A percentile compares a stretch with the other conserved stretches of the same genome.
Conservation (phyloP, 2,888 invertebrate genomes). For the Notocelia uddmanniana region DNA sequence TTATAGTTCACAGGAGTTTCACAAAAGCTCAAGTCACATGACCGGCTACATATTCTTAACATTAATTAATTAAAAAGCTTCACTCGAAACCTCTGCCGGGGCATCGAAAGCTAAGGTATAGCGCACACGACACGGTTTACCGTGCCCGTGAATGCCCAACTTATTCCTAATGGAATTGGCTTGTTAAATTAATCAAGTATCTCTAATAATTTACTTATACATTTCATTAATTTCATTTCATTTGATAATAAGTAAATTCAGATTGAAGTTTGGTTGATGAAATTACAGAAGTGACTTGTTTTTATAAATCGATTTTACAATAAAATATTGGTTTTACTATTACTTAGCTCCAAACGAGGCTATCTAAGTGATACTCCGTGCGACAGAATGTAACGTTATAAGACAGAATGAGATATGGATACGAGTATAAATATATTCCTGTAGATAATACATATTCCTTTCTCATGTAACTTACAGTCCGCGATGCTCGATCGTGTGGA, state of each 20-base stretch:
- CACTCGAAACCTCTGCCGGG: slow-evolving; percentile 13
- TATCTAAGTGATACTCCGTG: neutral
- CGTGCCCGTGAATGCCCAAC: neutral
- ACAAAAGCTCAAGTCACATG: neutral
- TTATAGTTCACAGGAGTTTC: neutral
- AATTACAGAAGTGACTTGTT: too few species aligned
- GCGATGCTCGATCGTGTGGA: too few species aligned
- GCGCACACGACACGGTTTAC: neutral
- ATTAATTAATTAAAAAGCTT: slow-evolving; percentile 32
- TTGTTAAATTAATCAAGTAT: too few species aligned
- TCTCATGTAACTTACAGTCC: too few species aligned
- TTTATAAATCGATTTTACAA: too few species aligned
- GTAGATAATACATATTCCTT: too few species aligned
- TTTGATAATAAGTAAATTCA: too few species aligned
- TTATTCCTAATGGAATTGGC: neutral
- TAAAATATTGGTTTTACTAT: too few species aligned
- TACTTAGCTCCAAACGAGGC: neutral
- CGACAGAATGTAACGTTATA: neutral
- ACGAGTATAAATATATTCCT: too few species aligned
- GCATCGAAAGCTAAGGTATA: neutral
- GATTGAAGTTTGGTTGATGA: too few species aligned
- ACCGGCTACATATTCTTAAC: slow-evolving; percentile 14
- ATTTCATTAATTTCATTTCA: too few species aligned
- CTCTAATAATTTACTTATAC: too few species aligned
- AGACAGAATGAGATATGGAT: neutral